A percentile compares a stretch with the other conserved stretches of the same genome.
Conservation (phyloP, 2,113 vertebrate species). For the Bos taurus region DNA sequence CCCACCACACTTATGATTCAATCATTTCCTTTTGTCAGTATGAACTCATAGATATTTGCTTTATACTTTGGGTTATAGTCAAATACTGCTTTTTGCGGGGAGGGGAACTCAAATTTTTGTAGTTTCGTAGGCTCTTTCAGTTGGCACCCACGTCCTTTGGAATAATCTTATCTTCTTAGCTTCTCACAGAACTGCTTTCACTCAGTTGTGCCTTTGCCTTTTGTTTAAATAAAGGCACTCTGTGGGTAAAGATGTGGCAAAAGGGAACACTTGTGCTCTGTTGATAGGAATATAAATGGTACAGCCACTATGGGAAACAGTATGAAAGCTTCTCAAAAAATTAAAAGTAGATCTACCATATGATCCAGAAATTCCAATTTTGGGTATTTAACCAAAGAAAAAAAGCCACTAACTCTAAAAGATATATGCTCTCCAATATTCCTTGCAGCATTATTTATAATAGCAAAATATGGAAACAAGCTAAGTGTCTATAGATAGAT, state of each 20-base stretch:
- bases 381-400: not conserved
- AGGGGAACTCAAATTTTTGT: not conserved
- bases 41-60: not conserved
- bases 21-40: not conserved
- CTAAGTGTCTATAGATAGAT: not conserved
- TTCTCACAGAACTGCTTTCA: not conserved
- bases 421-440: not conserved
- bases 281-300: not conserved
- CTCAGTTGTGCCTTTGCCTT: not conserved
- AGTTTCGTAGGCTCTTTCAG: not conserved
- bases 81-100: not conserved
- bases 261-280: not conserved
- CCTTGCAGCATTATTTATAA: not conserved
- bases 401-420: not conserved
- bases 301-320: not conserved
- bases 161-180: not conserved
- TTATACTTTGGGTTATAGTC: not conserved
- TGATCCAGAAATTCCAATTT: not conserved
- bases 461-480: not conserved
- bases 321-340: not conserved
- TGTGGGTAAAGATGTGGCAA: not conserved
- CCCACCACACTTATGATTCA: not conserved
- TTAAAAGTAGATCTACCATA: not conserved
- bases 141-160: not conserved
- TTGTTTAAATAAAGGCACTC: not conserved